These are phyloP conservation scores for Alethe castanea DNA, from an alignment of 2,113 vertebrate species.

Conservation along the genomic window DNA sequence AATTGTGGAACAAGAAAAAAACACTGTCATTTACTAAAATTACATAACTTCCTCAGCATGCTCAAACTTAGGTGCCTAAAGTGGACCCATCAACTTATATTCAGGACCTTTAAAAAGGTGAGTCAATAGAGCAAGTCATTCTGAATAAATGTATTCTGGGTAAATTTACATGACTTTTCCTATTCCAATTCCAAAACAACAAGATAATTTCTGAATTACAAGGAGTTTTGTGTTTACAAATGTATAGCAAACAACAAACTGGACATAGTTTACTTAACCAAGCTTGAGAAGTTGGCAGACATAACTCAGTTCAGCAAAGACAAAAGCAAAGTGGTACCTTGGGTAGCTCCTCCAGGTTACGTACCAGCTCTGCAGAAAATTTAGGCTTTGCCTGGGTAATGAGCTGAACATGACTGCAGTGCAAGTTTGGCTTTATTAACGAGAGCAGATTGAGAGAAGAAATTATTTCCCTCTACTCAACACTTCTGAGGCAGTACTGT, in stretches of 20 bases:
- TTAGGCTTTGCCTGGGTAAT: not conserved
- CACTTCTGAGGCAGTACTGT: not conserved
- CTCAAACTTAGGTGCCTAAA: not conserved
- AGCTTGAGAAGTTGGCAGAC: not conserved
- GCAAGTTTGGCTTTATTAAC: not conserved
- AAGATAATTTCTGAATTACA: not conserved
- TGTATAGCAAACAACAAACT: not conserved
- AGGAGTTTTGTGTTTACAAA: not conserved
- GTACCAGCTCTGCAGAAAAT: not conserved
- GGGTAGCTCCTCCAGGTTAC: not conserved
- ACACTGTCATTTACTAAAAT: not conserved
- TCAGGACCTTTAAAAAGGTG: not conserved
- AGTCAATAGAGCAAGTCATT: not conserved
- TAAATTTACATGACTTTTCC: not conserved
- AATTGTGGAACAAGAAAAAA: not conserved
- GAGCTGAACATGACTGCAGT: not conserved
- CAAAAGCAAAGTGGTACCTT: not conserved
- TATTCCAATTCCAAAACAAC: not conserved
- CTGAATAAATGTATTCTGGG: not conserved
- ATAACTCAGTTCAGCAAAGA: not conserved
- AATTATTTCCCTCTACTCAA: not conserved
- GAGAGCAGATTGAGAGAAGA: not conserved
- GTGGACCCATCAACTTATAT: not conserved
- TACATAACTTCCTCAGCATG: not conserved
- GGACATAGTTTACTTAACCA: not conserved